Conservation (phyloP, 2,113 vertebrate genomes). For the Lamprologus lemairii region DNA sequence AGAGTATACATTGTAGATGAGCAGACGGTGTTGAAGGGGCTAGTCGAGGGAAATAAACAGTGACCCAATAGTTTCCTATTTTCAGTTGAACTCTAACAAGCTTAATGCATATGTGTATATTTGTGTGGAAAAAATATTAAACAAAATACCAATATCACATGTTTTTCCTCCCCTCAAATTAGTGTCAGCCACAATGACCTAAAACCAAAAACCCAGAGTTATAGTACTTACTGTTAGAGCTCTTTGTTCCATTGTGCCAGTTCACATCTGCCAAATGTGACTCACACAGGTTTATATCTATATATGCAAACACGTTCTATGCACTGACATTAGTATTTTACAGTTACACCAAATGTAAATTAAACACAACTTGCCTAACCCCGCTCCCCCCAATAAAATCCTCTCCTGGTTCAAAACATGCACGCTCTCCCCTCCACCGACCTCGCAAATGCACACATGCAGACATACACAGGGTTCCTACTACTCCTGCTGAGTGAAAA, state of each 20-base stretch:
- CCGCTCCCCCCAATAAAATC: not conserved
- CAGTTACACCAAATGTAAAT: not conserved
- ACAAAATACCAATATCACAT: not conserved
- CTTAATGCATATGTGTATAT: not conserved
- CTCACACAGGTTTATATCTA: not conserved
- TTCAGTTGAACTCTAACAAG: not conserved
- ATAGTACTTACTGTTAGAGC: conserved; percentile 29
- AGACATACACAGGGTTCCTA: conserved; percentile 67
- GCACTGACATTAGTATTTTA: not conserved
- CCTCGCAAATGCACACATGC: not conserved
- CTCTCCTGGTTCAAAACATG: not conserved
- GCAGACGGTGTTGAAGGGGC: not conserved
- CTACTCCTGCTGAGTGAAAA: conserved; percentile 86
- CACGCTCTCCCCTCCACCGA: not conserved
- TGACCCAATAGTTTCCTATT: not conserved
- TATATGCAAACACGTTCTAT: not conserved
- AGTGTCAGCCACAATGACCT: not conserved
- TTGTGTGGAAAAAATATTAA: not conserved
- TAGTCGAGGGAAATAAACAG: not conserved
- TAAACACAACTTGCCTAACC: not conserved
- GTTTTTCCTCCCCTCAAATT: not conserved
- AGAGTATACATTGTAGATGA: not conserved
- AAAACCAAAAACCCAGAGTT: not conserved
- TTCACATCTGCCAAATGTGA: conserved; percentile 76
- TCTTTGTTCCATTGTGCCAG: conserved; percentile 49